These are phyloP conservation scores for Albula glossodonta DNA, from an alignment of 2,113 vertebrate genomes.

Conservation along the genomic window DNA sequence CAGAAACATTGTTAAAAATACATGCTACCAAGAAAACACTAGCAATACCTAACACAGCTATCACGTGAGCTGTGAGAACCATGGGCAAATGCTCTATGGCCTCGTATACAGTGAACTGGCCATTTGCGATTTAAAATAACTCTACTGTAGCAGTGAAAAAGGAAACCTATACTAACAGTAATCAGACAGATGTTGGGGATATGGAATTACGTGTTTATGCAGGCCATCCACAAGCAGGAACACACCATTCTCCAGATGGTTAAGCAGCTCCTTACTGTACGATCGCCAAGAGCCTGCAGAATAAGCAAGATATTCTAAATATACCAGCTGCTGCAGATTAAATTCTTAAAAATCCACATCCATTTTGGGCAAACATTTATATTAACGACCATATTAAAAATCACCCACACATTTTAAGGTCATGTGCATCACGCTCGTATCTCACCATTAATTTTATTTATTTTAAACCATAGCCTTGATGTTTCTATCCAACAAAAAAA, in stretches of 20 bases:
- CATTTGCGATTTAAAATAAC: neutral
- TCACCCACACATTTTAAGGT: too few species aligned
- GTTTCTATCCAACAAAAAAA: neutral
- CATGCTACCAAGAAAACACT: neutral
- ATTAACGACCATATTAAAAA: too few species aligned
- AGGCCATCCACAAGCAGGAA: neutral
- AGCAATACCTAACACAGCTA: constrained; percentile 31
- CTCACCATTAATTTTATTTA: neutral
- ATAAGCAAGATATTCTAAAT: neutral
- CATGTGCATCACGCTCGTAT: too few species aligned
- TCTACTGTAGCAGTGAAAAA: neutral
- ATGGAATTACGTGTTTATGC: constrained; percentile 12
- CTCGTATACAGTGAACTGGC: neutral
- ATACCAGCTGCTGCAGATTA: neutral
- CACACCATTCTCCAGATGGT: constrained; percentile 13
- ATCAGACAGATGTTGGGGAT: neutral
- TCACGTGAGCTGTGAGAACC: neutral
- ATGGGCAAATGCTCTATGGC: neutral
- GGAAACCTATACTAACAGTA: neutral
- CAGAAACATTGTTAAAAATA: neutral
- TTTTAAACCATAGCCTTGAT: neutral
- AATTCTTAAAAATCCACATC: neutral
- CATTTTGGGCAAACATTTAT: neutral
- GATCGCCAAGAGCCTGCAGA: neutral
- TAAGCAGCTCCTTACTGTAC: neutral